These are phyloP conservation scores for Heliconius ismenius DNA, from an alignment of 2,888 invertebrate species.

Conservation along the genomic window DNA sequence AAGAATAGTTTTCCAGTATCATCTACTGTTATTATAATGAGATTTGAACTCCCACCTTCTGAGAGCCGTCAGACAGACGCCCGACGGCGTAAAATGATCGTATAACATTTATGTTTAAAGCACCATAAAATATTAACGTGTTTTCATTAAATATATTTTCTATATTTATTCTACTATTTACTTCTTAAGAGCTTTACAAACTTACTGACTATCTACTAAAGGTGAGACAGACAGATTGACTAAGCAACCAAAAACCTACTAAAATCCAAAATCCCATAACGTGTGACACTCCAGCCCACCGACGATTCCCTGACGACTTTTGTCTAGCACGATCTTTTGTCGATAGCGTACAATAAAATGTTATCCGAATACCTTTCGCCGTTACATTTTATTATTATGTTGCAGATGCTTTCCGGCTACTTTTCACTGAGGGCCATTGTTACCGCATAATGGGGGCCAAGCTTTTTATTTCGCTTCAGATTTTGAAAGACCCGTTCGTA, in stretches of 20 bases:
- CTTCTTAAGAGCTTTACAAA: neutral
- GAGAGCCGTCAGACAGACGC: neutral
- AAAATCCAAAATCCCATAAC: neutral
- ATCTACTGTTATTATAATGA: neutral
- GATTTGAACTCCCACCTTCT: constrained; percentile 6
- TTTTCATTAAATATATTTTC: neutral
- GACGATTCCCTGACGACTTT: constrained; percentile 46
- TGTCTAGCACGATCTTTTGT: constrained; percentile 61
- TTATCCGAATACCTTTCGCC: constrained; percentile 77
- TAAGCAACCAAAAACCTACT: neutral
- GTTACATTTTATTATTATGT: constrained; percentile 81
- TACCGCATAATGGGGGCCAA: constrained; percentile 69
- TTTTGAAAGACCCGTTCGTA: constrained; percentile 57
- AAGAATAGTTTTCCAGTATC: neutral
- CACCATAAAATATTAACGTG: neutral
- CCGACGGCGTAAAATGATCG: constrained; percentile 1
- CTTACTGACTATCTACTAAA: too few species aligned
- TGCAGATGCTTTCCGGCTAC: constrained; percentile 73
- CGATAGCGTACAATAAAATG: constrained; percentile 78
- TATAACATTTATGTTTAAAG: constrained; percentile 3
- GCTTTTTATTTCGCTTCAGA: constrained; percentile 76
- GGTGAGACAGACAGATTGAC: neutral
- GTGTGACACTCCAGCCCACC: neutral
- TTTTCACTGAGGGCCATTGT: constrained; percentile 71
- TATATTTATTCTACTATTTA: neutral